These are phyloP conservation scores for Cynocephalus volans DNA, from an alignment of 2,113 vertebrate species.

Conservation along the genomic window DNA sequence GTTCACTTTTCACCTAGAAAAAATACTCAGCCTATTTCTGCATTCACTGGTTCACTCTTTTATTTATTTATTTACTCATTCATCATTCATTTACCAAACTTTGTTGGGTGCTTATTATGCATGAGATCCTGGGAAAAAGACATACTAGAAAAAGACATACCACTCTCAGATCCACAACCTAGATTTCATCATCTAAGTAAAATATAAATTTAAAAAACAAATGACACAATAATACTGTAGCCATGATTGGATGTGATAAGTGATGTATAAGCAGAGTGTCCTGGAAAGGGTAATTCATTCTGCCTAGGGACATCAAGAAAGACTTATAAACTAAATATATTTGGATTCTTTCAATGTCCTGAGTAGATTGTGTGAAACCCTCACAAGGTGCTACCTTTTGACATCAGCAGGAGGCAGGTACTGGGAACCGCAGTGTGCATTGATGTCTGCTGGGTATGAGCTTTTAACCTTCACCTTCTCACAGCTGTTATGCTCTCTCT, in stretches of 20 bases:
- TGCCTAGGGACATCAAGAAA: not conserved
- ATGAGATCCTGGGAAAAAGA: not conserved
- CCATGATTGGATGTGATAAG: not conserved
- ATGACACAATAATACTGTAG: not conserved
- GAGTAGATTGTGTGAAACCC: not conserved
- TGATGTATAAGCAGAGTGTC: not conserved
- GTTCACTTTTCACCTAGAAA: not conserved
- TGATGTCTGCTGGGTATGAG: not conserved
- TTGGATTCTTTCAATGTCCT: not conserved
- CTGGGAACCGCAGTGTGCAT: not conserved
- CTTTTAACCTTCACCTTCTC: not conserved
- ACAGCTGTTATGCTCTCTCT: not conserved
- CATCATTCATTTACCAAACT: not conserved
- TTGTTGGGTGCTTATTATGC: not conserved
- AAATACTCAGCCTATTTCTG: not conserved
- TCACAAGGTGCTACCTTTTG: not conserved
- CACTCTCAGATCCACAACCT: not conserved
- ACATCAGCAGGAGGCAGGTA: not conserved
- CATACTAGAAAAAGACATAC: not conserved
- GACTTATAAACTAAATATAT: not conserved
- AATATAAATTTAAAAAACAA: not conserved
- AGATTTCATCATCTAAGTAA: not conserved
- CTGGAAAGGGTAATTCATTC: not conserved
- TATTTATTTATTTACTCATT: not conserved
- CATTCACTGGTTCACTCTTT: not conserved